Evolutionary conservation across 1,140 invertebrate genomes (phyloP).

Genomic region (Carposina sasakii): DNA sequence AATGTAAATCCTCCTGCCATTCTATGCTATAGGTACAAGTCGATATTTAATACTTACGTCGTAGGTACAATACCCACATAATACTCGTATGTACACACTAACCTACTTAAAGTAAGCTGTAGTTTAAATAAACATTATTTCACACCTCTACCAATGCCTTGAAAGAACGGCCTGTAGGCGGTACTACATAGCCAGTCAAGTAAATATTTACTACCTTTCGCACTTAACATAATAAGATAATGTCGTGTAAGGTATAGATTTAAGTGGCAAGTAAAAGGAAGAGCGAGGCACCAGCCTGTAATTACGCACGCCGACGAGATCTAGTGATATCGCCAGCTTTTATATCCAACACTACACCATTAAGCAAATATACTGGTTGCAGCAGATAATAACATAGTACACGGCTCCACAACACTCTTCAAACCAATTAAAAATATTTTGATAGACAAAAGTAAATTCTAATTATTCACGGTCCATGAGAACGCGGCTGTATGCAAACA

Average conservation of each 20-base stretch:
- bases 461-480: conserved; percentile 50
- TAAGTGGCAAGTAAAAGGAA: conserved; percentile 63
- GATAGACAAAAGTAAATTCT: conserved; percentile 64
- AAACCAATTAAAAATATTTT: conserved; percentile 70
- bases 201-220: conserved; percentile 22
- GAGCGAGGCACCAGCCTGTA: conserved; percentile 47
- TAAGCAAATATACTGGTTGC: conserved; percentile 71
- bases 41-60: too few species aligned
- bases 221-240: conserved; percentile 46
- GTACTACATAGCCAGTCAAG: conserved; percentile 25
- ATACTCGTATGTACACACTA: too few species aligned
- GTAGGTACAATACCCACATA: too few species aligned
- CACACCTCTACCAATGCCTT: too few species aligned
- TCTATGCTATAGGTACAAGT: too few species aligned
- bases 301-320: conserved; percentile 56
- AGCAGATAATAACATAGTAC: conserved; percentile 65
- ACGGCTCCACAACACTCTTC: conserved; percentile 59
- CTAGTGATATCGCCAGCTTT: conserved; percentile 59
- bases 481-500: too few species aligned
- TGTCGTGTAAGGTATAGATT: conserved; percentile 48
- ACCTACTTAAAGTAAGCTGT: too few species aligned
- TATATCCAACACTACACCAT: conserved; percentile 65
- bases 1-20: too few species aligned
- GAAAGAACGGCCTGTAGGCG: too few species aligned
- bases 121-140: too few species aligned